These are phyloP conservation scores for Agapornis roseicollis DNA, from an alignment of 2,113 vertebrate genomes.

Conservation along the genomic window DNA sequence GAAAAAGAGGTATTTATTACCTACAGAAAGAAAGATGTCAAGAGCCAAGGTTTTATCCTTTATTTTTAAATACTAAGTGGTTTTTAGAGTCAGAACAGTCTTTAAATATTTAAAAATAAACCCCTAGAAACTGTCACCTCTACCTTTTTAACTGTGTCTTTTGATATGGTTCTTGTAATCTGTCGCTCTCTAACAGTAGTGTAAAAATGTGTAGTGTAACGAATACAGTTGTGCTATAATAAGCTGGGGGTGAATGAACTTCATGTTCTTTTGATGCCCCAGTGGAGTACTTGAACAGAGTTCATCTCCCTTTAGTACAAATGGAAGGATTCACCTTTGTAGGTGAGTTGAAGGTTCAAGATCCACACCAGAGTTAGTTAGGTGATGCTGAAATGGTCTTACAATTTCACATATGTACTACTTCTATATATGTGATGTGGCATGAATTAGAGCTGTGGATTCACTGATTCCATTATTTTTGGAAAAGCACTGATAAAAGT, in stretches of 20 bases:
- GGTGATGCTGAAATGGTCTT: not conserved
- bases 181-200: not conserved
- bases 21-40: not conserved
- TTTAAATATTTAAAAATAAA: not conserved
- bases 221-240: not conserved
- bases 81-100: not conserved
- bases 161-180: not conserved
- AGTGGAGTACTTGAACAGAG: not conserved
- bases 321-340: not conserved
- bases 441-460: not conserved
- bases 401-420: not conserved
- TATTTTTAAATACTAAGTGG: not conserved
- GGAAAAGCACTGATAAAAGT: not conserved
- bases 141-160: not conserved
- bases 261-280: fast-evolving
- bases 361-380: not conserved
- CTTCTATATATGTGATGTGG: not conserved
- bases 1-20: not conserved
- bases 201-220: not conserved
- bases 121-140: not conserved
- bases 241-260: not conserved
- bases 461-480: not conserved
- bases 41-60: not conserved
- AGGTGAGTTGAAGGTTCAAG: not conserved
- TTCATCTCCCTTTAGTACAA: not conserved